Evolutionary conservation across 92 coral and sea anemone species (phyloP).

Genomic region (Scolanthus callimorphus): DNA sequence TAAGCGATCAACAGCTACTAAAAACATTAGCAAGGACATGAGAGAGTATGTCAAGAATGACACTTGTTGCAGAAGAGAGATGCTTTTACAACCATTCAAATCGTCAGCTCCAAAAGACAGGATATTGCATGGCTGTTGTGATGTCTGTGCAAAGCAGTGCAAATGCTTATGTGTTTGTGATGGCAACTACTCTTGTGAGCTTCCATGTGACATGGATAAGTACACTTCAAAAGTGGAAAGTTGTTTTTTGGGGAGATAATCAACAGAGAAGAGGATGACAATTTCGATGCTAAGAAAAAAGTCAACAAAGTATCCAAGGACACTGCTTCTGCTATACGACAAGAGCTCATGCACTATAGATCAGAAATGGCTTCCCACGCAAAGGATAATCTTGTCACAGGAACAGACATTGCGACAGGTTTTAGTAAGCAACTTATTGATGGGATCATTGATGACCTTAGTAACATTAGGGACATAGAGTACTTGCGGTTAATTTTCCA

Average conservation of each 20-base stretch:
- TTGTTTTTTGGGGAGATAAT: background rate
- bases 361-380: slow-evolving; percentile 9
- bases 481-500: slow-evolving; percentile 21
- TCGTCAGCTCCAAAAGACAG: background rate
- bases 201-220: background rate
- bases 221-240: slow-evolving; percentile 10
- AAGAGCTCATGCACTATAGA: slow-evolving; percentile 17
- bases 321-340: background rate
- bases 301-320: slow-evolving; percentile 1
- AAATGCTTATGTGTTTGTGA: slow-evolving; percentile 29
- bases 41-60: slow-evolving; percentile 31
- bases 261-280: background rate
- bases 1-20: slow-evolving; percentile 27
- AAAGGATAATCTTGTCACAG: slow-evolving; percentile 27
- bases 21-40: slow-evolving; percentile 39
- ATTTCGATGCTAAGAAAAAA: background rate
- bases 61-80: slow-evolving; percentile 9
- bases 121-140: slow-evolving; percentile 42
- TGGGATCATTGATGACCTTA: slow-evolving; percentile 6
- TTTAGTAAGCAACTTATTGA: slow-evolving; percentile 16
- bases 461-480: slow-evolving; percentile 11
- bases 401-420: slow-evolving; percentile 45
- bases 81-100: slow-evolving; percentile 16
- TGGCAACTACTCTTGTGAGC: slow-evolving; percentile 8
- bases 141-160: slow-evolving; percentile 41